Percentiles rank a stretch among this genome's conserved stretches.
These are phyloP conservation scores for Teleiodes luculella DNA, from an alignment of 2,888 invertebrate genomes.

Conservation along the genomic window DNA sequence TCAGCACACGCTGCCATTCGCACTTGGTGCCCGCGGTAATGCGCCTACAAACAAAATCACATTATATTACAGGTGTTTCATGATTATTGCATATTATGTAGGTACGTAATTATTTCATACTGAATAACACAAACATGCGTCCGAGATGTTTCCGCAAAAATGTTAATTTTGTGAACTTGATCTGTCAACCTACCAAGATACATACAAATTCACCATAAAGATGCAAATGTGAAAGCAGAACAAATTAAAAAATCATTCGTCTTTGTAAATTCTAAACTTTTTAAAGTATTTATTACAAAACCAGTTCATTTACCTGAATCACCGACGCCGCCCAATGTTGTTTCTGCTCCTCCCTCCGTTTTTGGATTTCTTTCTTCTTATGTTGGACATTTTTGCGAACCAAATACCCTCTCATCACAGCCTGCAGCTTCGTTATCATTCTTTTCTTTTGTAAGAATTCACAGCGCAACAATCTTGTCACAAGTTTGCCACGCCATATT, in stretches of 20 bases:
- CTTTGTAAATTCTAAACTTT: no score
- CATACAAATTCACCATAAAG: no score
- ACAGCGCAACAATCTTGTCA: slow-evolving; percentile 52
- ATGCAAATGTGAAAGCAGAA: no score
- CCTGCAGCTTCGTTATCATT: slow-evolving; percentile 55
- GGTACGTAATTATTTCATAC: no score
- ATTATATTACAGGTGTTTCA: neutral
- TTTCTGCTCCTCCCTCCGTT: slow-evolving; percentile 57
- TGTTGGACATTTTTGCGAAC: slow-evolving; percentile 63
- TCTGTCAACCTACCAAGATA: no score
- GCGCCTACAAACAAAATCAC: slow-evolving; percentile 43
- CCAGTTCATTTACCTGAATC: slow-evolving; percentile 77
- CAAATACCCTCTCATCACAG: slow-evolving; percentile 68
- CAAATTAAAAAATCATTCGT: no score
- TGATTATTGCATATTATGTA: no score
- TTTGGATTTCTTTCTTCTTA: slow-evolving; percentile 61
- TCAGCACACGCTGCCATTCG: slow-evolving; percentile 40
- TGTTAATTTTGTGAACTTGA: no score
- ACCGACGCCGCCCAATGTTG: slow-evolving; percentile 76
- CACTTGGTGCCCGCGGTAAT: slow-evolving; percentile 73
- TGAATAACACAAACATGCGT: no score
- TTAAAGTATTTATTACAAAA: neutral
- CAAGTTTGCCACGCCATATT: slow-evolving; percentile 60
- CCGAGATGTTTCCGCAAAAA: no score
- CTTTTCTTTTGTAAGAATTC: slow-evolving; percentile 51